Conservation (phyloP, 2,888 invertebrate genomes). For the Caenorhabditis japonica region DNA sequence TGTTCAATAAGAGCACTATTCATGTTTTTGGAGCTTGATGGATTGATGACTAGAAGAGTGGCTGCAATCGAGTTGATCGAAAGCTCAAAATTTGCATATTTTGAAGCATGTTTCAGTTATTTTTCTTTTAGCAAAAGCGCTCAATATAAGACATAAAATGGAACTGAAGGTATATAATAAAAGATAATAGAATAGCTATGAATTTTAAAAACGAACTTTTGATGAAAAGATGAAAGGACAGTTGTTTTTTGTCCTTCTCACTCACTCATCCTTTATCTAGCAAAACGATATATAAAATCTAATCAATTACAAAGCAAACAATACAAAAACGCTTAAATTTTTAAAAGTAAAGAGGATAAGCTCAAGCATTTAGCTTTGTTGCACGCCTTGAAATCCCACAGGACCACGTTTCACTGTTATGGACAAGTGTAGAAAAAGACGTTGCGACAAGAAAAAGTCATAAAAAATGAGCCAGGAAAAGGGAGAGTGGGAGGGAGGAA, state of each 20-base stretch:
- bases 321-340: too few species aligned
- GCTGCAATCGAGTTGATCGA: too few species aligned
- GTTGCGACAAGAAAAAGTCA: constrained; percentile 43
- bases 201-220: constrained; percentile 23
- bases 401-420: constrained; percentile 41
- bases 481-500: constrained; percentile 2
- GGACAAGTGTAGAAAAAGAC: constrained; percentile 39
- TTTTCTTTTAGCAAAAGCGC: too few species aligned
- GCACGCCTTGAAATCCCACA: constrained; percentile 32
- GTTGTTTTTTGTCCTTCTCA: constrained; percentile 30
- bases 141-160: not conserved
- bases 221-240: constrained; percentile 26
- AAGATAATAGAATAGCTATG: constrained; percentile 16
- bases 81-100: too few species aligned
- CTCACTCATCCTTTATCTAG: too few species aligned
- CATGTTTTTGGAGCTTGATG: too few species aligned
- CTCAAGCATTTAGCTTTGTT: not conserved
- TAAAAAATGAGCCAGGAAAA: constrained; percentile 36
- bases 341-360: too few species aligned
- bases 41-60: too few species aligned
- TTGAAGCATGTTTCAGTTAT: too few species aligned
- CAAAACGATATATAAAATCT: too few species aligned
- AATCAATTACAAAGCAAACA: too few species aligned
- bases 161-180: constrained; percentile 9
- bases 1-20: constrained; percentile 14